These are phyloP conservation scores for Ophion obscuratus DNA, from an alignment of 2,888 invertebrate genomes.

Conservation along the genomic window DNA sequence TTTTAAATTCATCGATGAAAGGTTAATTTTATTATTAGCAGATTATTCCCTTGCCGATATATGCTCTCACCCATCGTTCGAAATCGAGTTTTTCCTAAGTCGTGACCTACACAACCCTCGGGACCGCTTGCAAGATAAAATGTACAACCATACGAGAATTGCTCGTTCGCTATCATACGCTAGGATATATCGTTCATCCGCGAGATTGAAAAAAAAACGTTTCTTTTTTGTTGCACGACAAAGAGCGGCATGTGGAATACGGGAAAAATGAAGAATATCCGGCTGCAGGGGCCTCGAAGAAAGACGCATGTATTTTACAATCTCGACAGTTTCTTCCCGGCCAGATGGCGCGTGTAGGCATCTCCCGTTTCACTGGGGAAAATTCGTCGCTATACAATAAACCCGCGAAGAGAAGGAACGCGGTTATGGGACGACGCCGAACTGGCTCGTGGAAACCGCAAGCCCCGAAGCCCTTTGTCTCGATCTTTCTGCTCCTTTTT, in stretches of 20 bases:
- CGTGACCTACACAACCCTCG: not conserved
- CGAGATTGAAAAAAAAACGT: not conserved
- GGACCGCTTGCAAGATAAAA: not conserved
- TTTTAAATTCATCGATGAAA: no score
- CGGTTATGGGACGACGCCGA: not conserved
- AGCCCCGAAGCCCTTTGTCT: not conserved
- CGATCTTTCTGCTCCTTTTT: not conserved
- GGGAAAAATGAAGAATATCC: not conserved
- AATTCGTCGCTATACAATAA: not conserved
- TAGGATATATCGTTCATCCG: not conserved
- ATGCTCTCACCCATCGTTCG: not conserved
- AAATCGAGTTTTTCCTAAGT: not conserved
- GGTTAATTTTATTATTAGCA: no score
- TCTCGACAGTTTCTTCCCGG: not conserved
- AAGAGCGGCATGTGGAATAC: not conserved
- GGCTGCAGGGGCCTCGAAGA: not conserved
- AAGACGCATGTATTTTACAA: slow-evolving; percentile 1
- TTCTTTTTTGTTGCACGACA: not conserved
- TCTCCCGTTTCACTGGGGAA: not conserved
- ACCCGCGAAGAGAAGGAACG: not conserved
- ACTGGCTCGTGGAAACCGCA: not conserved
- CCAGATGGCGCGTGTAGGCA: not conserved
- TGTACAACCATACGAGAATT: not conserved
- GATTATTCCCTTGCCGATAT: no score
- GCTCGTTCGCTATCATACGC: not conserved